Conservation (phyloP, 2,797 vertebrate species). For the Eleutherodactylus coqui region DNA sequence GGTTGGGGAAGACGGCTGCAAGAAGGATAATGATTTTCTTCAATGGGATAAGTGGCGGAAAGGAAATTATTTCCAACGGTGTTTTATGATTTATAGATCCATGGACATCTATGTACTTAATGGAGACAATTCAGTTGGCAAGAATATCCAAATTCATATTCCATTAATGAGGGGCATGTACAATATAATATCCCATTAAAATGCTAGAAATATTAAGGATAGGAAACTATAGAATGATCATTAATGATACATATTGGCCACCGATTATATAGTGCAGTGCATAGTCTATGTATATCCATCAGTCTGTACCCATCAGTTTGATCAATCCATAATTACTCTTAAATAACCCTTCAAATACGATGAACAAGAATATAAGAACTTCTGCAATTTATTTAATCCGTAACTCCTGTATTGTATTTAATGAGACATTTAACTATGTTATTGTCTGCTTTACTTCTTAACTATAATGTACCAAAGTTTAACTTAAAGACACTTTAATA, state of each 20-base stretch:
- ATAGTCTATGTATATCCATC: too few species aligned
- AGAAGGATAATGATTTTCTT: too few species aligned
- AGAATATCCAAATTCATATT: background rate
- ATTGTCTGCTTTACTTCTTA: too few species aligned
- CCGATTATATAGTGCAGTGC: background rate
- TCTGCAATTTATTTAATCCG: background rate
- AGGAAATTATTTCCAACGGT: background rate
- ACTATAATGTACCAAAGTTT: too few species aligned
- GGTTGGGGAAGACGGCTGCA: too few species aligned
- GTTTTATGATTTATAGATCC: background rate
- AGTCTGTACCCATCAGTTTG: background rate
- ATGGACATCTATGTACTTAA: background rate
- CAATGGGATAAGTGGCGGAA: too few species aligned
- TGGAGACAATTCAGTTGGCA: background rate
- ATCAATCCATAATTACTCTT: background rate
- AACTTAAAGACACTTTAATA: too few species aligned
- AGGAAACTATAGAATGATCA: constrained; percentile 5
- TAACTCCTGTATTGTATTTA: too few species aligned
- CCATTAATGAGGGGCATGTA: background rate
- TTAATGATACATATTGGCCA: background rate
- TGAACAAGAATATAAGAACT: background rate
- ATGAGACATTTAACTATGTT: too few species aligned
- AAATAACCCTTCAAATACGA: background rate
- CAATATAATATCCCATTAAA: background rate
- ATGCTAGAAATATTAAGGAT: background rate